Conservation (phyloP, 2,113 vertebrate genomes). For the Ondatra zibethicus region DNA sequence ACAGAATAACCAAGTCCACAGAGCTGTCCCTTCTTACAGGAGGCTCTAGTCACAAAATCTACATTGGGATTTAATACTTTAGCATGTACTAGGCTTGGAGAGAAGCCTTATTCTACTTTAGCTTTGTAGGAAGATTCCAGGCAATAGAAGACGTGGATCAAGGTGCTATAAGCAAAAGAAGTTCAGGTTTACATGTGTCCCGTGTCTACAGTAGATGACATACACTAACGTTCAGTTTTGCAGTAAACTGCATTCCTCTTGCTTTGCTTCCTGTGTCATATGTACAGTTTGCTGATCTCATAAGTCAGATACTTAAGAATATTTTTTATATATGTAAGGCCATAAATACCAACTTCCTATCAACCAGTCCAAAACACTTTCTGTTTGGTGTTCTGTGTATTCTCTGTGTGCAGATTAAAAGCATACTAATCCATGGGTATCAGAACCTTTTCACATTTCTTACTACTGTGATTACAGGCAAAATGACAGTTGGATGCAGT, state of each 20-base stretch:
- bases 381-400: neutral
- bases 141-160: neutral
- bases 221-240: neutral
- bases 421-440: neutral
- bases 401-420: neutral
- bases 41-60: conserved; percentile 25
- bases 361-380: conserved; percentile 28
- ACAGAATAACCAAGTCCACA: neutral
- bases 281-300: neutral
- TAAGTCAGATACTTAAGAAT: neutral
- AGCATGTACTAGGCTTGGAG: neutral
- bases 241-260: neutral
- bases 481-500: neutral
- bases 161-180: neutral
- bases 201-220: neutral
- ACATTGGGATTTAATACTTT: conserved; percentile 7
- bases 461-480: neutral
- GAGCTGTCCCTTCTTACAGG: neutral
- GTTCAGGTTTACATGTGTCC: neutral
- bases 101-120: neutral
- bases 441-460: conserved; percentile 46
- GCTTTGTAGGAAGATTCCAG: conserved; percentile 14
- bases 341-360: conserved; percentile 7
- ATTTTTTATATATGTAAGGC: conserved; percentile 1
- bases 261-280: neutral